Evolutionary conservation across 2,113 vertebrate species (phyloP).

Genomic region (Lanius collurio): DNA sequence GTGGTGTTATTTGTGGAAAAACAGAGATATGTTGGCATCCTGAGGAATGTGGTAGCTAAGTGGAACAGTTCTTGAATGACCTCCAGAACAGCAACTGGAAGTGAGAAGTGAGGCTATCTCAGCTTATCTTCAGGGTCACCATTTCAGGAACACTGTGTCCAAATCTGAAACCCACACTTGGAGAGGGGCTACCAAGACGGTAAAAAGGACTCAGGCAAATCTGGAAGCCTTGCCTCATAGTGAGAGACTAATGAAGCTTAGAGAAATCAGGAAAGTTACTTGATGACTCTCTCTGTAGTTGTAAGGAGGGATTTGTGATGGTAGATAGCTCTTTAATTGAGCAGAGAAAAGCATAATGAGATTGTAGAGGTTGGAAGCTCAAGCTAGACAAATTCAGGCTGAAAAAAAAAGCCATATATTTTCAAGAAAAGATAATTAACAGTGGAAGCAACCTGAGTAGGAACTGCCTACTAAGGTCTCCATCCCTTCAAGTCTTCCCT

Average conservation of each 20-base stretch:
- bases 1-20: not conserved
- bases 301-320: constrained; percentile 4
- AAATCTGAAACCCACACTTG: not conserved
- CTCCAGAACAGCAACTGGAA: not conserved
- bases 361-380: not conserved
- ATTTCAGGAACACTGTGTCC: not conserved
- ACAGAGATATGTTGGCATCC: not conserved
- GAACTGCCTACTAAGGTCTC: not conserved
- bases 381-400: constrained; percentile 21
- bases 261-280: not conserved
- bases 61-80: not conserved
- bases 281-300: not conserved
- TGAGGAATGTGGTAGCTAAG: not conserved
- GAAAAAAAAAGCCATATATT: not conserved
- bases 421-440: constrained; percentile 16
- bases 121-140: not conserved
- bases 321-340: constrained; percentile 43
- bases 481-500: not conserved
- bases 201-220: not conserved
- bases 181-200: not conserved
- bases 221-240: not conserved
- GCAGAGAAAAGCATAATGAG: constrained; percentile 47
- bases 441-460: not conserved
- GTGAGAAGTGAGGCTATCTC: not conserved
- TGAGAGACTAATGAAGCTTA: constrained; percentile 8